A percentile compares a stretch with the other conserved stretches of the same genome.
phyloP scores from a whole-genome alignment of 2,888 invertebrate species.

The Hipparchia semele region DNA sequence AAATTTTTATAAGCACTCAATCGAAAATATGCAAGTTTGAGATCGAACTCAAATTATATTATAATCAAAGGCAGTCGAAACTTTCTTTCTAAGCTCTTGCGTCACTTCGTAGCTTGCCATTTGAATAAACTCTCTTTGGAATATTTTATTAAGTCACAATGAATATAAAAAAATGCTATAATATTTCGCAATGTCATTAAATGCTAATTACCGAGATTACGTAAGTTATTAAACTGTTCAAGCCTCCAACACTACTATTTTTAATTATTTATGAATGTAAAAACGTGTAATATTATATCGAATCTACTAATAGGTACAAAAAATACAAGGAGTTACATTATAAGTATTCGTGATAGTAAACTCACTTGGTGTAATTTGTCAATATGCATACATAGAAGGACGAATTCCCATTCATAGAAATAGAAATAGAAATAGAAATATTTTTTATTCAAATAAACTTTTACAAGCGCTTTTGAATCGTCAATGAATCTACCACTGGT shows the following conservation, averaged over 20 bases:
- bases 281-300: neutral
- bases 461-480: no score
- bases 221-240: neutral
- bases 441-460: no score
- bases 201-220: conserved; percentile 15
- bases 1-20: conserved; percentile 13
- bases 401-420: no score
- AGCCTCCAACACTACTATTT: neutral
- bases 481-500: no score
- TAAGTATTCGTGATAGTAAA: no score
- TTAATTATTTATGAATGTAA: neutral
- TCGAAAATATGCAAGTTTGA: conserved; percentile 1
- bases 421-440: no score
- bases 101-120: conserved; percentile 27
- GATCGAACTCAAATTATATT: conserved; percentile 24
- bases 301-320: no score
- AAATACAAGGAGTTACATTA: no score
- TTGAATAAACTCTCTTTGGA: conserved; percentile 35
- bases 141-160: conserved; percentile 32
- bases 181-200: conserved; percentile 17
- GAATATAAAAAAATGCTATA: conserved; percentile 26
- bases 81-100: conserved; percentile 35
- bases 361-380: no score
- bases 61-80: conserved; percentile 29
- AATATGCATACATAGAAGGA: no score